Percentiles rank a stretch among this genome's conserved stretches.
phyloP scores from a whole-genome alignment of 2,797 vertebrate genomes.

The Peromyscus aztecus region DNA sequence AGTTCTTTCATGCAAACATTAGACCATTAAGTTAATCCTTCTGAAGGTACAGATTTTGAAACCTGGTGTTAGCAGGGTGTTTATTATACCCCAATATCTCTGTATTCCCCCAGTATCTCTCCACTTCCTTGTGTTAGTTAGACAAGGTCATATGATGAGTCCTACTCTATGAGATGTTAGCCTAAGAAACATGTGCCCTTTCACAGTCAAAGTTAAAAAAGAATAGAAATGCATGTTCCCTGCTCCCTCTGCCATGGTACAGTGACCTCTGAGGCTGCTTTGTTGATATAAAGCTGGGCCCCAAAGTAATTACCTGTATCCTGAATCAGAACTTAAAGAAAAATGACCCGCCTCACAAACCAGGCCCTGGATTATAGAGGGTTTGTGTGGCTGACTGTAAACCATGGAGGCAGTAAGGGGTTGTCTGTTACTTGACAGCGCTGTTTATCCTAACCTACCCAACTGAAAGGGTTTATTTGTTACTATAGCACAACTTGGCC shows the following conservation, averaged over 20 bases:
- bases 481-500: neutral
- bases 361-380: neutral
- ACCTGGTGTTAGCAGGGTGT: neutral
- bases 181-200: neutral
- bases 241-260: neutral
- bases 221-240: neutral
- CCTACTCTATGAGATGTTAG: neutral
- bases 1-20: neutral
- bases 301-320: neutral
- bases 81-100: neutral
- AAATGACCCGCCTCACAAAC: neutral
- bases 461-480: neutral
- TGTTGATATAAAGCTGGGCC: neutral
- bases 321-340: neutral
- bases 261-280: no score
- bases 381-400: neutral
- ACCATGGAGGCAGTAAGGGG: neutral
- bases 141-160: neutral
- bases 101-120: neutral
- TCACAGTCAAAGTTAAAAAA: neutral
- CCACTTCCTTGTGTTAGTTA: neutral
- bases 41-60: constrained; percentile 5
- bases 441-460: neutral
- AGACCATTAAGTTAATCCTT: neutral
- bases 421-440: neutral